These are phyloP conservation scores for Caerostris extrusa DNA, from an alignment of 1,140 invertebrate species.

Conservation along the genomic window DNA sequence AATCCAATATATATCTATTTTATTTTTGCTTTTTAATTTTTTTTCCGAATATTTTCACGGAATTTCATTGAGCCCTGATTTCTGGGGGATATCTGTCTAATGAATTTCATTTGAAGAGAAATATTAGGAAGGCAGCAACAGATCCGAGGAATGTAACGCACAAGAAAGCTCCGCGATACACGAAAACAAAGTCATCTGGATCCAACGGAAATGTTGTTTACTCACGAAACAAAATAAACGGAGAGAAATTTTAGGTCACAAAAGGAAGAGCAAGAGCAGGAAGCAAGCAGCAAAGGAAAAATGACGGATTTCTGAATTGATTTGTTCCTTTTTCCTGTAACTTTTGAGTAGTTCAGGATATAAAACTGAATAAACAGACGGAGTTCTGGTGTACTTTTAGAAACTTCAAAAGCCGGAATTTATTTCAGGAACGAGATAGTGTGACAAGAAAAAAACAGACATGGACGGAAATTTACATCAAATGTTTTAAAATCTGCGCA, in stretches of 20 bases:
- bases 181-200: conserved; percentile 13
- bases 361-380: neutral
- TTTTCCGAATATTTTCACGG: too few relatives aligned
- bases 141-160: neutral
- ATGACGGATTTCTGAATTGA: neutral
- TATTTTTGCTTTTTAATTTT: too few relatives aligned
- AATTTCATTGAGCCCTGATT: too few relatives aligned
- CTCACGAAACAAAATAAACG: neutral
- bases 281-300: neutral
- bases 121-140: neutral
- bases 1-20: too few relatives aligned
- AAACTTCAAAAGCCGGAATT: neutral
- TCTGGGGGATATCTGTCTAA: too few relatives aligned
- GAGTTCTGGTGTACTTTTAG: neutral
- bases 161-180: neutral
- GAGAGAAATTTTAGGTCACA: neutral
- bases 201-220: neutral
- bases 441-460: neutral
- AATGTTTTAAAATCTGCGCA: neutral
- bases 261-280: neutral
- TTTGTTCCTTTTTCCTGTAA: neutral
- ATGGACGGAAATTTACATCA: neutral
- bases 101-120: too few relatives aligned
- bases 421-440: neutral
- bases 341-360: neutral